Evolutionary conservation across 2,113 vertebrate genomes (phyloP).

Genomic region (Aramus guarauna): DNA sequence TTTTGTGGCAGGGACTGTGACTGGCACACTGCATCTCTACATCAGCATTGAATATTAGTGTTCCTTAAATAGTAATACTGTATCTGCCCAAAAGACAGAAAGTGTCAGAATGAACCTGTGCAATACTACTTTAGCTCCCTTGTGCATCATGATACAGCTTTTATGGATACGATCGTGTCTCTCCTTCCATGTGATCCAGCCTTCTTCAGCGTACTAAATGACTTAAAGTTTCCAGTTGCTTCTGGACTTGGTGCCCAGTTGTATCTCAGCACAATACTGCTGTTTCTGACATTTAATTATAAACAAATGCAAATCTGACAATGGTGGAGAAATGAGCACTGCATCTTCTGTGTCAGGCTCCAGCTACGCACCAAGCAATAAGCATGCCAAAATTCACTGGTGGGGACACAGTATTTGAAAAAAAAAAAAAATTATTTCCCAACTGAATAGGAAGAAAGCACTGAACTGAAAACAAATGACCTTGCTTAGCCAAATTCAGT

Average conservation of each 20-base stretch:
- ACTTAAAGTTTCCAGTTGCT: constrained; percentile 53
- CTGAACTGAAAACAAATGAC: not conserved
- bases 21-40: not conserved
- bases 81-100: not conserved
- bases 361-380: constrained; percentile 28
- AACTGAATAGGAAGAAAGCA: constrained; percentile 3
- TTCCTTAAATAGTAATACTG: not conserved
- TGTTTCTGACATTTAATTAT: constrained; percentile 38
- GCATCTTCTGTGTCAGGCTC: not conserved
- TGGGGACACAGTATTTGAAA: not conserved
- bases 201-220: constrained; percentile 1
- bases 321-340: not conserved
- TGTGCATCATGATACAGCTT: not conserved
- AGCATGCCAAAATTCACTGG: not conserved
- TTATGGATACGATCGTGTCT: not conserved
- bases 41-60: not conserved
- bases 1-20: not conserved
- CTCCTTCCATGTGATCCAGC: not conserved
- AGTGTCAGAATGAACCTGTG: not conserved
- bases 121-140: not conserved
- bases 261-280: constrained; percentile 37
- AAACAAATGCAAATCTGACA: constrained; percentile 49
- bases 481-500: not conserved
- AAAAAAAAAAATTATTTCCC: not conserved
- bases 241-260: constrained; percentile 27